phyloP scores from a whole-genome alignment of 2,113 vertebrate genomes.

The Prolemur simus region DNA sequence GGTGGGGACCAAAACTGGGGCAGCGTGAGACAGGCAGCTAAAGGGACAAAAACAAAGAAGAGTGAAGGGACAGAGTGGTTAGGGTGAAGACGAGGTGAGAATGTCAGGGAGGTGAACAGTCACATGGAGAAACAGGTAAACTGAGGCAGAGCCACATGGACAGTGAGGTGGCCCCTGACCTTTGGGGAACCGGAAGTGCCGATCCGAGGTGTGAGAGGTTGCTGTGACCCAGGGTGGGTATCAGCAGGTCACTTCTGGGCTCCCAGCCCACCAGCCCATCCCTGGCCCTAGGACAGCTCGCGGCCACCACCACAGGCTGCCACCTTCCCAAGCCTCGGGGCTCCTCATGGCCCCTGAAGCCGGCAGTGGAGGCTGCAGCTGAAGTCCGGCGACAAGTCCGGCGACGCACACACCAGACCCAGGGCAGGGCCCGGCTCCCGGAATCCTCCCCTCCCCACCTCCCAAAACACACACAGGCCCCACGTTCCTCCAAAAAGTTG shows the following conservation, averaged over 20 bases:
- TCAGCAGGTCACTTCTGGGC: neutral
- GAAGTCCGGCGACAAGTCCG: neutral
- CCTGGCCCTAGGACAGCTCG: neutral
- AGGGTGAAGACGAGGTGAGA: neutral
- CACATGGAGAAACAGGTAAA: neutral
- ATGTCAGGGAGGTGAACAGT: neutral
- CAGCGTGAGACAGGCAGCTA: too few relatives aligned
- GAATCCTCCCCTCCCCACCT: neutral
- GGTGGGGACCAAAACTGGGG: neutral
- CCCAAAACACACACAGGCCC: slow-evolving; percentile 56
- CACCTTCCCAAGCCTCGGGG: accelerated
- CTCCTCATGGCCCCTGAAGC: neutral
- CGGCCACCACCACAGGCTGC: neutral
- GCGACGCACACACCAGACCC: neutral
- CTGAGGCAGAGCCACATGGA: neutral
- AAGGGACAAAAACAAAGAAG: neutral
- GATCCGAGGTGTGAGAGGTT: neutral
- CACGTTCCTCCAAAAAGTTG: slow-evolving; percentile 76
- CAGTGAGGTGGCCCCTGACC: neutral
- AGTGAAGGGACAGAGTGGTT: neutral
- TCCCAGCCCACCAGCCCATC: neutral
- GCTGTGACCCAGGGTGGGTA: neutral
- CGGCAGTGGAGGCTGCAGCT: accelerated
- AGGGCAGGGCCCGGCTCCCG: neutral
- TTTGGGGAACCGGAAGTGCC: neutral